These are phyloP conservation scores for Chelon auratus DNA, from an alignment of 2,797 vertebrate genomes.

Conservation along the genomic window DNA sequence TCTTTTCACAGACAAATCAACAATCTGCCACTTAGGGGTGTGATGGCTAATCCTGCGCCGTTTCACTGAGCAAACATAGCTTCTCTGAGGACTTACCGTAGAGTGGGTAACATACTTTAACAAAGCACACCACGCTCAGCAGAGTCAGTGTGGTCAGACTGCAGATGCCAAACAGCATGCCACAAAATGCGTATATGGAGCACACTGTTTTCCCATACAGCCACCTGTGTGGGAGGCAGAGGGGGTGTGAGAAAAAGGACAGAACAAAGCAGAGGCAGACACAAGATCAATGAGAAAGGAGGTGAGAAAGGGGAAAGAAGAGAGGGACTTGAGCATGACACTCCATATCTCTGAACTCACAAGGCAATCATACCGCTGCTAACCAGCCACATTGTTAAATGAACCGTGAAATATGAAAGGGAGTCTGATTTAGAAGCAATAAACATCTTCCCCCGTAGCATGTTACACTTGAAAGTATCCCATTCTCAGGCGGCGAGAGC, in stretches of 20 bases:
- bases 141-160: conserved; percentile 87
- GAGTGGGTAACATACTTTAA: conserved; percentile 87
- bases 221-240: conserved; percentile 72
- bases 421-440: conserved; percentile 8
- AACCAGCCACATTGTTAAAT: conserved; percentile 31
- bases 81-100: conserved; percentile 82
- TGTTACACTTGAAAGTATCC: background rate
- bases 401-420: conserved; percentile 25
- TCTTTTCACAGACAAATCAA: conserved; percentile 55
- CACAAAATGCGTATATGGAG: conserved; percentile 85
- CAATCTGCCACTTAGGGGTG: conserved; percentile 45
- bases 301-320: conserved; percentile 12
- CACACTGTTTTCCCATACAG: conserved; percentile 80
- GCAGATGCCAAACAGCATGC: conserved; percentile 87
- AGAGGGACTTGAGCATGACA: conserved; percentile 22
- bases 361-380: conserved; percentile 14
- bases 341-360: conserved; percentile 20
- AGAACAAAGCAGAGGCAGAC: conserved; percentile 16
- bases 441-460: background rate
- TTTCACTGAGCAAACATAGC: conserved; percentile 33
- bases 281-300: conserved; percentile 44
- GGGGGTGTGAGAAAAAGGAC: conserved; percentile 38
- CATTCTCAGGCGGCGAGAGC: background rate
- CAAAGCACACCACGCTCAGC: conserved; percentile 86
- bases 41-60: conserved; percentile 39